A percentile compares a stretch with the other conserved stretches of the same genome.
phyloP scores from a whole-genome alignment of 2,888 invertebrate species.

The Chymomyza procnemis region DNA sequence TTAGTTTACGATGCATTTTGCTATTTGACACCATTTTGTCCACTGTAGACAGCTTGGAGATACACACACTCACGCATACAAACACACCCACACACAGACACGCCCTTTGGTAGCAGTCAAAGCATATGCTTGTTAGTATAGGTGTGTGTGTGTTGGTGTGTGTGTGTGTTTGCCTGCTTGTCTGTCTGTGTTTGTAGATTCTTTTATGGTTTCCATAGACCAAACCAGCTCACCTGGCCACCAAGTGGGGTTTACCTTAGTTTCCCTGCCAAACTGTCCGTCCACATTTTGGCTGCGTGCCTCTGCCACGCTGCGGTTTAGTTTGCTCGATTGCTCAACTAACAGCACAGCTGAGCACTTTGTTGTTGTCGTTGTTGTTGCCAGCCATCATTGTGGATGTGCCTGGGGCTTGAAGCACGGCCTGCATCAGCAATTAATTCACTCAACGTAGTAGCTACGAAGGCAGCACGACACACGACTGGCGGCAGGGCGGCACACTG shows the following conservation, averaged over 20 bases:
- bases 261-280: neutral
- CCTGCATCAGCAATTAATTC: slow-evolving; percentile 53
- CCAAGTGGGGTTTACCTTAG: neutral
- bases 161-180: neutral
- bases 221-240: slow-evolving; percentile 38
- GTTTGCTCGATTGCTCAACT: slow-evolving; percentile 66
- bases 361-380: neutral
- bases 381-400: slow-evolving; percentile 1
- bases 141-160: neutral
- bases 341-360: slow-evolving; percentile 30
- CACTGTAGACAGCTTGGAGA: slow-evolving; percentile 29
- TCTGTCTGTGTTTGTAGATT: slow-evolving; percentile 24
- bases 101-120: neutral
- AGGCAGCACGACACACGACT: neutral
- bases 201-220: slow-evolving; percentile 63
- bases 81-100: slow-evolving; percentile 14
- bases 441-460: slow-evolving; percentile 10
- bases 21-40: slow-evolving; percentile 70
- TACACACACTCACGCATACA: slow-evolving; percentile 15
- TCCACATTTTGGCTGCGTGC: slow-evolving; percentile 39
- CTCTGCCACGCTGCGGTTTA: slow-evolving; percentile 44
- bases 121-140: neutral
- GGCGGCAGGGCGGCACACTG: slow-evolving; percentile 2
- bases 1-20: slow-evolving; percentile 36
- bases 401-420: slow-evolving; percentile 5